These are phyloP conservation scores for Rhinophrynus dorsalis DNA, from an alignment of 2,797 vertebrate species.

Conservation along the genomic window DNA sequence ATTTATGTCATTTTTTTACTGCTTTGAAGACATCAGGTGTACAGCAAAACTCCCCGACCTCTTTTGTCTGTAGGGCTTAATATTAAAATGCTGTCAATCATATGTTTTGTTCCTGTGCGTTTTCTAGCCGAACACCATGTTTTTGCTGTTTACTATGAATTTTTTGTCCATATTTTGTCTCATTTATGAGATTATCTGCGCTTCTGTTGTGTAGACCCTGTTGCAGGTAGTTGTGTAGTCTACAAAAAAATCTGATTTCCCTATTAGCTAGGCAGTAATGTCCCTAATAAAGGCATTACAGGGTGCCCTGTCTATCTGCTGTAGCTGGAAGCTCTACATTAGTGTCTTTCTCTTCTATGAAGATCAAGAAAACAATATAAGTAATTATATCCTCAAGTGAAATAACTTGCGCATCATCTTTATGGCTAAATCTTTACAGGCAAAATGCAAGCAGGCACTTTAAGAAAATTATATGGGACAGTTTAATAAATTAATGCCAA, in stretches of 20 bases:
- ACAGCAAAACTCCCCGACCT: constrained; percentile 4
- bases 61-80: background rate
- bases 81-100: background rate
- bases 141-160: background rate
- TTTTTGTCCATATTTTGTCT: constrained; percentile 21
- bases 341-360: constrained; percentile 15
- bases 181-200: constrained; percentile 12
- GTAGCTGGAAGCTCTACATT: constrained; percentile 17
- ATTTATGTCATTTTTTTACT: background rate
- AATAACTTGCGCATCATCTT: constrained; percentile 18
- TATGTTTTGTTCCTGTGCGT: background rate
- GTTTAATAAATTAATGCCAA: no score
- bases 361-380: constrained; percentile 20
- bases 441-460: background rate
- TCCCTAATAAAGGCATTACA: constrained; percentile 18
- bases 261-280: constrained; percentile 21
- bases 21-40: background rate
- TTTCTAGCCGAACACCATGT: background rate
- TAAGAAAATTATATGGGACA: background rate
- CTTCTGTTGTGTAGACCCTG: constrained; percentile 1
- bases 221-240: constrained; percentile 9
- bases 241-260: constrained; percentile 23
- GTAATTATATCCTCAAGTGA: constrained; percentile 22
- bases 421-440: constrained; percentile 19
- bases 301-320: constrained; percentile 9